These are phyloP conservation scores for Strix uralensis DNA, from an alignment of 2,113 vertebrate genomes.

Conservation along the genomic window DNA sequence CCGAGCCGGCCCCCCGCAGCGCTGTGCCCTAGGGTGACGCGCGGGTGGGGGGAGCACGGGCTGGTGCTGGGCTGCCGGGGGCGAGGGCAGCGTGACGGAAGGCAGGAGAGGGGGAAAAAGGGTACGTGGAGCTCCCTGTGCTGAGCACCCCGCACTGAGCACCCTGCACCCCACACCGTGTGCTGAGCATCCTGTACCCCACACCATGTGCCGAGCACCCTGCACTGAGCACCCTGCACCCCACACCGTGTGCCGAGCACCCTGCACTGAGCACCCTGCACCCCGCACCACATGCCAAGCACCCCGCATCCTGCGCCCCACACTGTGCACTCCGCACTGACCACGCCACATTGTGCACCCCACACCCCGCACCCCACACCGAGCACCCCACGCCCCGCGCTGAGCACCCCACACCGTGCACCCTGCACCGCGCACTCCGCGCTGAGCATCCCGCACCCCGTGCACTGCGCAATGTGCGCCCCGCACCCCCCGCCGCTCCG, in stretches of 20 bases:
- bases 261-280: no score
- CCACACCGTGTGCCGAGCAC: not conserved
- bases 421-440: not conserved
- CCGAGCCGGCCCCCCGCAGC: accelerated
- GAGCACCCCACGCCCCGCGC: not conserved
- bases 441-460: not conserved
- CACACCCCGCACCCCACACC: no score
- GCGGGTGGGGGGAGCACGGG: not conserved
- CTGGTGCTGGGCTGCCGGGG: not conserved
- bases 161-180: not conserved
- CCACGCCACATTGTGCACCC: no score
- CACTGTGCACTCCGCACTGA: no score
- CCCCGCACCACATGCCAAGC: not conserved
- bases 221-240: not conserved
- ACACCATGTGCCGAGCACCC: not conserved
- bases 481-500: not conserved
- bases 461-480: not conserved
- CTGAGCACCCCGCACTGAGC: not conserved
- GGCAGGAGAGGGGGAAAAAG: accelerated
- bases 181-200: not conserved
- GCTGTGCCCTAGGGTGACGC: accelerated
- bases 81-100: accelerated
- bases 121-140: not conserved
- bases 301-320: not conserved
- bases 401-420: not conserved